Evolutionary conservation across 1,140 invertebrate species (phyloP), one percentile per base, ranked within the genome.

Genomic region (Holotrichia oblita): DNA sequence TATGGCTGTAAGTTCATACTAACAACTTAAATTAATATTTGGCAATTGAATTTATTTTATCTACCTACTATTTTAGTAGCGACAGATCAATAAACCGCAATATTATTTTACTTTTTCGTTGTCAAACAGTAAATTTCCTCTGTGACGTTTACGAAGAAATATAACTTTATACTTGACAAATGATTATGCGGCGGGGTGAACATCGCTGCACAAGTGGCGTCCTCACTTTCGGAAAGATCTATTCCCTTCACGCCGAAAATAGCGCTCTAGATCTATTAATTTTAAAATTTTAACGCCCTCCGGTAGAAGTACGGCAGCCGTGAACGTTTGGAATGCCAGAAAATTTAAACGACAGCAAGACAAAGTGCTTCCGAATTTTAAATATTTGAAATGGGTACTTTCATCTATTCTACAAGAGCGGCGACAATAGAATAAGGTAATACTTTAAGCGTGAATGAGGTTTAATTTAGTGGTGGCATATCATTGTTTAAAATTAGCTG

Each of bases 251-350:
- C 27, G 61, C 61, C 61, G 61, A 69, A 69, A 69, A 69, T 69
- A 69, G 61, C 61, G 61, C 10, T 69, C 20, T 14, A 34, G 22
- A 22, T 69, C 61, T 69, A 69, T 69, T 69, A 69, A 69, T 69
- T 69, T 69, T 69, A 69, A 69, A 69, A 69, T 69, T 69, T 69
- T 69, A 69, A 69, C 61, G 61, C 61, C 61, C 61, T 17, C 22
- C 61, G 61, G 17, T 34, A 22, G 61, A 69, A 17, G 61, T 69
- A 22, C 61, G 20, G 61, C 61, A 14, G 61, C 12, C 61, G 61
- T 14, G 27, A 24, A 69, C 27, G 61, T 20, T 34, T 27, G 61
- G 22, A 69, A 69, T 69, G 20, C 61, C 22, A 69, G 61, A 69
- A 34, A 69, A 34, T 69, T 69, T 69, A 69, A 69, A 69, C 61